These are phyloP conservation scores for Pterocles burchelli DNA, from an alignment of 2,113 vertebrate genomes.

Conservation along the genomic window DNA sequence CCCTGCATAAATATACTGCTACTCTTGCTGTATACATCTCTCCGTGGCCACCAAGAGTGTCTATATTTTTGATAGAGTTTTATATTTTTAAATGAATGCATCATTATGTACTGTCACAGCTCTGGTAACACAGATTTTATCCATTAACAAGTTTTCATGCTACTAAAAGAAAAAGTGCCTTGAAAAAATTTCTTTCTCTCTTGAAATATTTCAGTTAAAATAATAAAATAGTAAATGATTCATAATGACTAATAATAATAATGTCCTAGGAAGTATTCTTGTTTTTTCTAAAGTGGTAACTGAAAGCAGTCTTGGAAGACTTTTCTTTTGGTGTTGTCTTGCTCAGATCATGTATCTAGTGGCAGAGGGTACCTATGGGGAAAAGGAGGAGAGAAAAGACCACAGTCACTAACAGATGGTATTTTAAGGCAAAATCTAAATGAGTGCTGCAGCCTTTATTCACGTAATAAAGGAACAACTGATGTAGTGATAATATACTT, in stretches of 20 bases:
- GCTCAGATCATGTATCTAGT: not conserved
- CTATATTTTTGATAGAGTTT: not conserved
- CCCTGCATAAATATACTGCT: not conserved
- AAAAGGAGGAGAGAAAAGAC: not conserved
- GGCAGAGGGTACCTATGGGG: not conserved
- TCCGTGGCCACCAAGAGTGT: not conserved
- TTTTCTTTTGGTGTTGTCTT: not conserved
- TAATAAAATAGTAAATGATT: not conserved
- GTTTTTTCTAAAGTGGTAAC: not conserved
- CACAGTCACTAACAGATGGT: not conserved
- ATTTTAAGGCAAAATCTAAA: constrained; percentile 14
- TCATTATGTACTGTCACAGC: not conserved
- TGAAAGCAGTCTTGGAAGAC: not conserved
- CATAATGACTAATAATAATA: not conserved
- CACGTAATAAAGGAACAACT: constrained; percentile 9
- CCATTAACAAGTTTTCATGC: not conserved
- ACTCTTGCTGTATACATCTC: not conserved
- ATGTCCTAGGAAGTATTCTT: not conserved
- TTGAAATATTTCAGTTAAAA: not conserved
- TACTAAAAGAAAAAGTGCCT: not conserved
- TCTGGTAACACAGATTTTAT: not conserved
- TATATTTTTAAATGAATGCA: not conserved
- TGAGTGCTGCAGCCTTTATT: not conserved
- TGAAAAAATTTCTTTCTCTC: not conserved
- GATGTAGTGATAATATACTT: not conserved